Conservation (phyloP, 2,113 vertebrate species). For the Shinisaurus crocodilurus region DNA sequence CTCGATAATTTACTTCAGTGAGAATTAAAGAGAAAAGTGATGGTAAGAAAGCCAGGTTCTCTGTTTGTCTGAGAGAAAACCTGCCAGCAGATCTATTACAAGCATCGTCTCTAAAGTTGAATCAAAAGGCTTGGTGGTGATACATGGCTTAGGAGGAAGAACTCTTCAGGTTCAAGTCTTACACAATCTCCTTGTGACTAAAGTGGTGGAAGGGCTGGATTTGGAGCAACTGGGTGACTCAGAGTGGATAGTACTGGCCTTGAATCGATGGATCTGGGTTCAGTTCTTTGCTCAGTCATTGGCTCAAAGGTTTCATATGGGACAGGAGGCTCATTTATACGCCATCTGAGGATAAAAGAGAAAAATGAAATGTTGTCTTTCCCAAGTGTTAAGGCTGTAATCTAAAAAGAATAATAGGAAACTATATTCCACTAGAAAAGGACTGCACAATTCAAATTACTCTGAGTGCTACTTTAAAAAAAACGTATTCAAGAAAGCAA, state of each 20-base stretch:
- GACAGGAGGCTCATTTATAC: too few species aligned
- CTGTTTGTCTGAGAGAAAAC: background rate
- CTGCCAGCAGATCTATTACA: background rate
- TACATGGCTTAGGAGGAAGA: background rate
- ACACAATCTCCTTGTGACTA: too few species aligned
- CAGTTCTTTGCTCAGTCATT: background rate
- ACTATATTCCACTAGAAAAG: background rate
- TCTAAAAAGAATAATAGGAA: background rate
- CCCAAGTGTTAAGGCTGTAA: background rate
- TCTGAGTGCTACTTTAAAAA: background rate
- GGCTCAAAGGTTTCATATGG: too few species aligned
- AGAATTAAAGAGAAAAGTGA: constrained; percentile 1
- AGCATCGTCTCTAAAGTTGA: background rate
- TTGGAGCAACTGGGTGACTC: background rate
- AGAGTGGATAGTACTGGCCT: background rate
- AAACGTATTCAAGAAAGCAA: background rate
- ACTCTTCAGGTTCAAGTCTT: background rate
- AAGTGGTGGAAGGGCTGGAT: background rate
- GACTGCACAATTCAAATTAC: background rate
- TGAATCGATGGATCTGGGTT: too few species aligned
- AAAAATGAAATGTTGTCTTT: too few species aligned
- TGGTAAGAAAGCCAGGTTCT: background rate
- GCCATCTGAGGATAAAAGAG: too few species aligned
- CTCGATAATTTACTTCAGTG: constrained; percentile 38
- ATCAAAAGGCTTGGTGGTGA: background rate